Conservation (phyloP, 2,113 vertebrate species). For the Sclerurus mexicanus region DNA sequence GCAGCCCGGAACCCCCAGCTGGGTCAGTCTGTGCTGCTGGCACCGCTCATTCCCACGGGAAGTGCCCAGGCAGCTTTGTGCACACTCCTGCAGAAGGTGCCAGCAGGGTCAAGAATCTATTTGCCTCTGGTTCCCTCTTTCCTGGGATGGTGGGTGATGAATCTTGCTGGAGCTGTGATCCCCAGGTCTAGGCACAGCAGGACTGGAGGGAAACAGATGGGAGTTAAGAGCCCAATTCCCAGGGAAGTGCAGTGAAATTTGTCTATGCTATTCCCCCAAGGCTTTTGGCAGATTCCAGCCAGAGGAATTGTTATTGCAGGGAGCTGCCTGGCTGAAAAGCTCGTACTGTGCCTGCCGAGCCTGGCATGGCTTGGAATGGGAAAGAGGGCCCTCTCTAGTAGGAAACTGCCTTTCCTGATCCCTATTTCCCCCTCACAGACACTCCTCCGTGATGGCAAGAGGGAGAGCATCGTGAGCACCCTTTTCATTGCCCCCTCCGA, state of each 20-base stretch:
- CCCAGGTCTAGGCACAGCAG: background rate
- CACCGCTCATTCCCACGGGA: fast-evolving
- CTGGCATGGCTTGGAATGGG: background rate
- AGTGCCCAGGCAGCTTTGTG: background rate
- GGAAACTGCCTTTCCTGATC: background rate
- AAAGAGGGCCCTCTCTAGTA: background rate
- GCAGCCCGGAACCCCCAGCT: background rate
- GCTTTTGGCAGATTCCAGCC: background rate
- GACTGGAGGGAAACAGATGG: background rate
- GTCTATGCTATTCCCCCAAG: background rate
- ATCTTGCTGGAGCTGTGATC: background rate
- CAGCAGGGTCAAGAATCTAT: background rate
- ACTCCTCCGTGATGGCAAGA: conserved; percentile 86
- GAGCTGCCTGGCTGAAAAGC: background rate
- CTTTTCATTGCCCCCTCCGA: conserved; percentile 90
- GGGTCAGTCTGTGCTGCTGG: fast-evolving
- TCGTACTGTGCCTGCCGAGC: background rate
- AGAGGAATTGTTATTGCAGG: background rate
- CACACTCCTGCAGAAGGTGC: background rate
- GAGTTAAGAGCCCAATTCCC: background rate
- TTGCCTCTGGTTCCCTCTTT: background rate
- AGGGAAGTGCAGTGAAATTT: background rate
- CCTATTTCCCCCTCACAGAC: conserved; percentile 71
- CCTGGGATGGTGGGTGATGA: fast-evolving
- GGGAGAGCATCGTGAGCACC: conserved; percentile 93